Base-by-base conservation (phyloP, 2,888 invertebrate species). In the Dynastes maya region DNA sequence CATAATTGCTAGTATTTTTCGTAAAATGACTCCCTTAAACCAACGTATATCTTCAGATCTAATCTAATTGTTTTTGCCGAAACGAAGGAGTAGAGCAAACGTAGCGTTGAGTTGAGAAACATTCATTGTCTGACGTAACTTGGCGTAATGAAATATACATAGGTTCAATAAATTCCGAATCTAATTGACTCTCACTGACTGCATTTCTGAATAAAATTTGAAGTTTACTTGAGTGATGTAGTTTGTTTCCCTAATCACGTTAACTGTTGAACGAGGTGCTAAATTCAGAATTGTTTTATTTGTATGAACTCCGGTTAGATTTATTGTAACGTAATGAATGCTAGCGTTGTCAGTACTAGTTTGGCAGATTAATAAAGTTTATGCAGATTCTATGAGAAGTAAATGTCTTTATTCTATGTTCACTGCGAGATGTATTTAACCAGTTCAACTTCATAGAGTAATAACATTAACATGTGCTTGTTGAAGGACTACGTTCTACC, bases 101-200 rank as follows among this genome's bases (percentile, higher is more conserved):
- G 22, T 61, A 58, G 1, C 16, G 27, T 72, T 61, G 22, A 40
- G 11, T 40, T 22, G 13, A 45, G 27, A 72, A 16, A 32, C 37
- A 55, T 70, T 53, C 6, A 70, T 37, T 70, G 55, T 29, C 49
- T 27, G 49, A 45, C 27, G 27, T 68, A 68, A 27, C 49, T 16
- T 13, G 9, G 32, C 70, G 27, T 70, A 70, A 8, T 55, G 71
- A 71, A 71, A 71, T 71, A 58, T 22, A 22, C 22, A 1, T 71
- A 37, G 32, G 63, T 9, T 13, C 61, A 29, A 74, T 74, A 74
- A 74, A 61, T 74, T 61, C 3, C 72, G n/a, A 61, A 74, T 61
- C 72, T 74, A 63, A 74, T 74, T 58, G 61, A 74, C 45, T 61
- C 29, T 22, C 29, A 27, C n/a, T 29, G 22, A 5, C 72, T 61